Base-by-base conservation (phyloP, 2,797 vertebrate genomes). In the Peromyscus eremicus region DNA sequence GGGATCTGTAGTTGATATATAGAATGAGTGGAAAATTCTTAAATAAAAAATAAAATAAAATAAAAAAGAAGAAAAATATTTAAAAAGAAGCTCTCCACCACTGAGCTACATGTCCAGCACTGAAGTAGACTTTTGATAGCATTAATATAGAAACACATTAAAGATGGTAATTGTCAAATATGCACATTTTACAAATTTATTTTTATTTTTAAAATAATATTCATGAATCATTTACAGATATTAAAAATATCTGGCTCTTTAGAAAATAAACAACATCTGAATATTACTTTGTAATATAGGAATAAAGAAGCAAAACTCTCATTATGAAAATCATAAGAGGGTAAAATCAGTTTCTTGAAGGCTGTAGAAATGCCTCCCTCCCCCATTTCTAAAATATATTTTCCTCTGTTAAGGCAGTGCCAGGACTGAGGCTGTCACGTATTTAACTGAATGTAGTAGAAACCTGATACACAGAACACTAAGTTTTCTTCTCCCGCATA, bases 211-310 rank as follows among this genome's bases (percentile, higher is more conserved):
- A 95, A 93, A 62, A 66, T 25, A 95, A 73, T 4, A 46, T 4
- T 7, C 60, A 12, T 88, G 14, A 91, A 80, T 80, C 85, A 88
- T 60, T 94, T 95, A 52, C 71, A 40, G 9, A n/a, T 46, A 62
- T 62, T 83, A 60, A 89, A 76, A 34, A 2, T 77, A 94, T 89
- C 23, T 79, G 16, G 19, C 37, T 91, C 62, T 73, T 87, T 82
- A 87, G 32, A 89, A 96, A 94, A 89, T 79, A 89, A 34, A 75
- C 32, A 89, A 21, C 25, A 92, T 37, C 32, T 80, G 82, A 89
- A 34, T 19, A 68, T 14, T 46, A n/a, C n/a, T 85, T 83, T 75
- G 32, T 73, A 91, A 77, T 17, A 23, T 8, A 57, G 32, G 32
- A 94, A 23, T 64, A 66, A 46, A 89, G 87, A 93, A 88, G 66